Percentiles rank a stretch among this genome's conserved stretches.
Evolutionary conservation across 2,113 vertebrate genomes (phyloP).

Genomic region (Takifugu flavidus): DNA sequence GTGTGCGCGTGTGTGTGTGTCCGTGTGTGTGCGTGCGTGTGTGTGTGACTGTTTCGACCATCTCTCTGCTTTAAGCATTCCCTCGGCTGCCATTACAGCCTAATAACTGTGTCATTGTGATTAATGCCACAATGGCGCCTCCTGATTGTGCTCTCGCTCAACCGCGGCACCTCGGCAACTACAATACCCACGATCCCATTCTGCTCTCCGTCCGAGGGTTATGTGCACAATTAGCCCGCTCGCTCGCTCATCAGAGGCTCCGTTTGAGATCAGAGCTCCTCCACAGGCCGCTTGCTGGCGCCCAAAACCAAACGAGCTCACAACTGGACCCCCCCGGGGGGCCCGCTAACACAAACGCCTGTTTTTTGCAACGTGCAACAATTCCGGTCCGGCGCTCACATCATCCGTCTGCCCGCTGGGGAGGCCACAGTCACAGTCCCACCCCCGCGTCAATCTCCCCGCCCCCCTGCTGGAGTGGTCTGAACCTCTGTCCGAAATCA

Average conservation of each 20-base stretch:
- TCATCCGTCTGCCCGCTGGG: too few species aligned
- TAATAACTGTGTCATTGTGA: constrained; percentile 66
- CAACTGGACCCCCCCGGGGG: too few species aligned
- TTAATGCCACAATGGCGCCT: constrained; percentile 52
- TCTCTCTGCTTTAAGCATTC: constrained; percentile 49
- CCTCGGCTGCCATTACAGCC: constrained; percentile 57
- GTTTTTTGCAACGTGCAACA: too few species aligned
- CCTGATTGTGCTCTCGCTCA: constrained; percentile 44
- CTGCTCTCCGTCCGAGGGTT: constrained; percentile 21
- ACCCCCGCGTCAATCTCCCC: too few species aligned
- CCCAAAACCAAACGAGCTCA: not conserved
- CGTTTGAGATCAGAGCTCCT: constrained; percentile 12
- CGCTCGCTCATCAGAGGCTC: not conserved
- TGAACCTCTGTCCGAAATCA: too few species aligned
- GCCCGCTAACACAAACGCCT: too few species aligned
- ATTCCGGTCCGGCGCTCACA: too few species aligned
- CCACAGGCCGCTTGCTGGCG: not conserved
- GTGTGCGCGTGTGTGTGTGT: constrained; percentile 12
- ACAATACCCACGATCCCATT: constrained; percentile 39
- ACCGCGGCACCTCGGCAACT: constrained; percentile 30
- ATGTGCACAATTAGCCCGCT: constrained; percentile 4
- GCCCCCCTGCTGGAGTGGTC: too few species aligned
- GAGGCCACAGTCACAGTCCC: too few species aligned
- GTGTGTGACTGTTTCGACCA: constrained; percentile 43
- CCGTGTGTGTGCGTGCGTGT: constrained; percentile 34